Base-by-base conservation (phyloP, 2,888 invertebrate species). In the Gnatocerus cornutus region DNA sequence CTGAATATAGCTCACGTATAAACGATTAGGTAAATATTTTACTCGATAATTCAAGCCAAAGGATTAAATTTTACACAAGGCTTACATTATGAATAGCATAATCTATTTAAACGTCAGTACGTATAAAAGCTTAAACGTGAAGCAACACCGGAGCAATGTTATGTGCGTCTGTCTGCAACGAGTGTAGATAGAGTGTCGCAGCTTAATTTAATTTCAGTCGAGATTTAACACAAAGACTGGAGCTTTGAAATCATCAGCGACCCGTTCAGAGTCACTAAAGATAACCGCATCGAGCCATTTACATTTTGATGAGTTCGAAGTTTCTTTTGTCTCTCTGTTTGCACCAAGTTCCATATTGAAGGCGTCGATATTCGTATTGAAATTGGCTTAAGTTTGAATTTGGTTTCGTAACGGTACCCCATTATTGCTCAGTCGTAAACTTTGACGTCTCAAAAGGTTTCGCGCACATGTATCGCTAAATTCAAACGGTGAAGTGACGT, bases 301-400 rank as follows among this genome's bases (percentile, higher is more conserved):
- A 80, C 81, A 81, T 81, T 80, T 81, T 81, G 81, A 81, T 81
- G 80, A 79, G 81, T 77, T 78, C 70, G 76, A 77, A 80, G 78
- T 80, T 80, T 80, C 80, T 81, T 81, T 80, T 81, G 79, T 80
- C 75, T 78, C 73, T 61, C 46, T 66, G 76, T 74, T 72, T 76
- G 73, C 73, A 67, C 66, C 73, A 73, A 76, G 74, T 77, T 77
- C 69, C 72, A 71, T 76, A 71, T 71, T 71, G 69, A 73, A 76
- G 71, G 63, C 69, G 68, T 55, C 75, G 62, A 72, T 73, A 73
- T 74, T 73, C 72, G 68, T 69, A 75, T 76, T 75, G 73, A 76
- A 74, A 75, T 74, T 74, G 73, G 75, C 71, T 71, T 69, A 68
- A 67, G 69, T 73, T 73, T 68, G 69, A 69, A 62, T 62, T 62